Evolutionary conservation across 2,113 vertebrate species (phyloP).

Genomic region (Orthonyx spaldingii): DNA sequence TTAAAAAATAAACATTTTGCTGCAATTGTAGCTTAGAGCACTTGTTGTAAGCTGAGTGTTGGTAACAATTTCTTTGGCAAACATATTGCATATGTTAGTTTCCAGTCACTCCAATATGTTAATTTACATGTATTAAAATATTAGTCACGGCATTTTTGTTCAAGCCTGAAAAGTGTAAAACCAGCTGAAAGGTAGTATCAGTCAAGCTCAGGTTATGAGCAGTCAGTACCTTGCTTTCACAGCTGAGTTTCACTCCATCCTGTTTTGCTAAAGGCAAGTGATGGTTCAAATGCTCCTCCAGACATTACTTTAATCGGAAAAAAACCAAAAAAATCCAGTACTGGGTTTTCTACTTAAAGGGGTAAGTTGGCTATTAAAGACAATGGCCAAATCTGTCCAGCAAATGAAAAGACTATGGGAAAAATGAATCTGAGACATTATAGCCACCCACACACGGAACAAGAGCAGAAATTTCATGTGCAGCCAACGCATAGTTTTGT

Average conservation of each 20-base stretch:
- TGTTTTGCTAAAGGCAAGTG: background rate
- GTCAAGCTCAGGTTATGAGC: background rate
- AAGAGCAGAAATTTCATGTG: background rate
- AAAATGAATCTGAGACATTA: background rate
- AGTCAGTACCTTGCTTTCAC: background rate
- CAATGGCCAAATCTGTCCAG: background rate
- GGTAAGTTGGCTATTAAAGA: background rate
- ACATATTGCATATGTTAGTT: conserved; percentile 12
- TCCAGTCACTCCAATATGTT: conserved; percentile 34
- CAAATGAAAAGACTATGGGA: background rate
- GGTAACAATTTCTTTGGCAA: conserved; percentile 15
- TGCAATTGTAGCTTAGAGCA: background rate
- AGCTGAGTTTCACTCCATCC: background rate
- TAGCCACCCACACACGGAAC: background rate
- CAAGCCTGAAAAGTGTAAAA: background rate
- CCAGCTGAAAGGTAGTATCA: conserved; percentile 23
- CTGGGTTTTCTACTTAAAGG: background rate
- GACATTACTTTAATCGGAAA: background rate
- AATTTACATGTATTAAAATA: conserved; percentile 43
- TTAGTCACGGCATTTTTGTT: conserved; percentile 37
- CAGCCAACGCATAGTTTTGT: background rate
- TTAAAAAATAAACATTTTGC: background rate
- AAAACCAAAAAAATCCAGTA: background rate
- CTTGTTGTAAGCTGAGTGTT: background rate
- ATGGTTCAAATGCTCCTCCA: background rate